phyloP scores from a whole-genome alignment of 2,888 invertebrate genomes.

The Rugalucina vietnamica region DNA sequence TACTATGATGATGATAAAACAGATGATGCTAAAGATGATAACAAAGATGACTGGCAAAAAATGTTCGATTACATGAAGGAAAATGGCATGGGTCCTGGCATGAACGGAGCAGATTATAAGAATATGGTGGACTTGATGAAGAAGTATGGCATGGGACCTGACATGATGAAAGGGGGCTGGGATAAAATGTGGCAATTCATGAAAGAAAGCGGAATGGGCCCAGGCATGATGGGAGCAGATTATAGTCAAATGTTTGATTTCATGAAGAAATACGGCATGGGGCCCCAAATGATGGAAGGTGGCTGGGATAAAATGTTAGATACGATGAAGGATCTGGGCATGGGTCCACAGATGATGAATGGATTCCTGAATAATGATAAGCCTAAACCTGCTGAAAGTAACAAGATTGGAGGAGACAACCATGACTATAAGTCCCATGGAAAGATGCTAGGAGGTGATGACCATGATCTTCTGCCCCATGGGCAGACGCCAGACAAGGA shows the following conservation, averaged over 20 bases:
- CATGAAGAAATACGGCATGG: not conserved
- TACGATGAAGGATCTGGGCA: conserved; percentile 33
- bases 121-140: not conserved
- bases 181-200: not conserved
- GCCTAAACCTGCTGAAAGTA: not conserved
- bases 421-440: conserved; percentile 10
- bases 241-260: not conserved
- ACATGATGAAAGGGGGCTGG: not conserved
- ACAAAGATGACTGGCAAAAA: not conserved
- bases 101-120: not conserved
- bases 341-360: not conserved
- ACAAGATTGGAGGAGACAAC: conserved; percentile 22
- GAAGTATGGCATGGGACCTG: not conserved
- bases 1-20: conserved; percentile 54
- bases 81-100: not conserved
- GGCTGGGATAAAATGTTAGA: conserved; percentile 31
- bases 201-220: not conserved
- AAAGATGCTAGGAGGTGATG: conserved; percentile 55
- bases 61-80: not conserved
- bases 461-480: conserved; percentile 49
- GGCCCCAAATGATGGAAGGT: conserved; percentile 16
- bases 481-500: not conserved
- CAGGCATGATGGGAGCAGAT: not conserved
- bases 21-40: conserved; percentile 15
- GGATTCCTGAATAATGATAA: conserved; percentile 25